Percentiles rank a stretch among this genome's conserved stretches.
phyloP scores from a whole-genome alignment of 2,888 invertebrate species.

The Drosophila mayaguana region DNA sequence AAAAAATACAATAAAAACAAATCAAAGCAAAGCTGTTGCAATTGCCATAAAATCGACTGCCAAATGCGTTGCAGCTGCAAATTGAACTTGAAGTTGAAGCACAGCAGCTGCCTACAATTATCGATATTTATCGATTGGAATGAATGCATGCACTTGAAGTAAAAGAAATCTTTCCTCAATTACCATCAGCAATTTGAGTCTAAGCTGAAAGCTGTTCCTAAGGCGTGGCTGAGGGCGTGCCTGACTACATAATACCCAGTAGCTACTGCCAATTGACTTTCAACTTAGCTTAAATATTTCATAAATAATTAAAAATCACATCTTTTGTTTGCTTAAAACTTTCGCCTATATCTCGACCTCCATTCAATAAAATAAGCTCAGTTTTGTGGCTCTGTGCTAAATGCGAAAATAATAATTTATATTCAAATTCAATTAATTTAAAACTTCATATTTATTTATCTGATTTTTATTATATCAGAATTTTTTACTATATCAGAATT shows the following conservation, averaged over 20 bases:
- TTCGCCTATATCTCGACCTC: background rate
- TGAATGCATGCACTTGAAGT: no score
- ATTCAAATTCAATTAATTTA: background rate
- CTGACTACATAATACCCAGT: background rate
- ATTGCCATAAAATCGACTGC: constrained; percentile 36
- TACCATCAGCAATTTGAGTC: background rate
- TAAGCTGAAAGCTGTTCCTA: background rate
- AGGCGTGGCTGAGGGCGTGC: background rate
- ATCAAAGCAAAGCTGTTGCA: constrained; percentile 31
- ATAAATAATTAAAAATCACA: background rate
- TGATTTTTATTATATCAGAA: background rate
- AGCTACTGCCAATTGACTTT: background rate
- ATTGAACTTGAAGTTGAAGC: constrained; percentile 7
- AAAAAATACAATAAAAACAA: constrained; percentile 7
- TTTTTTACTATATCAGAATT: background rate
- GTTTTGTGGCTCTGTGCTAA: background rate
- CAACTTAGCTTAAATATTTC: background rate
- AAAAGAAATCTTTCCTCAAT: background rate
- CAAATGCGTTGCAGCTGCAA: constrained; percentile 32
- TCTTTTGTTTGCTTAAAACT: background rate
- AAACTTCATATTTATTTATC: background rate
- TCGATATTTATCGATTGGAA: constrained; percentile 15
- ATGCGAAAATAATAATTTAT: background rate
- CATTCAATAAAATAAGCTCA: background rate
- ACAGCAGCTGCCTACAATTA: constrained; percentile 8